Percentiles rank a stretch among this genome's conserved stretches.
phyloP scores from a whole-genome alignment of 2,113 vertebrate species.

The Festucalex cinctus region DNA sequence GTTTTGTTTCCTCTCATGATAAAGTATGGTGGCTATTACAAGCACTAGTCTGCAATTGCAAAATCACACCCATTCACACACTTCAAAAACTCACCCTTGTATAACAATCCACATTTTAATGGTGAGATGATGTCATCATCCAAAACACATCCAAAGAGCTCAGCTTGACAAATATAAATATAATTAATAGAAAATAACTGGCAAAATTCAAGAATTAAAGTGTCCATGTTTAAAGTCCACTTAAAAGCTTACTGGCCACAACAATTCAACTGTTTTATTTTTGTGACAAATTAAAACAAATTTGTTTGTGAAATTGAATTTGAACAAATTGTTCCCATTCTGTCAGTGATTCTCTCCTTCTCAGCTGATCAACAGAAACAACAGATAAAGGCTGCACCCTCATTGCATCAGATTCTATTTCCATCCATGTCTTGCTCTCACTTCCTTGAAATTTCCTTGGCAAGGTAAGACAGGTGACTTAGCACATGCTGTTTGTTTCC shows the following conservation, averaged over 20 bases:
- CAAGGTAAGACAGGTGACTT: constrained; percentile 9
- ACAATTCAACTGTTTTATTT: constrained; percentile 29
- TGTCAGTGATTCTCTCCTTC: constrained; percentile 53
- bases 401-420: constrained; percentile 31
- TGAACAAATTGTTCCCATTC: constrained; percentile 53
- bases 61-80: constrained; percentile 31
- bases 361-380: constrained; percentile 26
- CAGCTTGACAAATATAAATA: constrained; percentile 25
- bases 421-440: not conserved
- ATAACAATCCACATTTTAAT: constrained; percentile 45
- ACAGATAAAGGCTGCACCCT: constrained; percentile 37
- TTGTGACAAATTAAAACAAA: no score
- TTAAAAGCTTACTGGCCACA: constrained; percentile 16
- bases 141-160: constrained; percentile 18
- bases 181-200: not conserved
- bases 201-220: not conserved
- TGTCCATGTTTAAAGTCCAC: not conserved
- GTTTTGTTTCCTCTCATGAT: constrained; percentile 34
- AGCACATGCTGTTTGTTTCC: constrained; percentile 8
- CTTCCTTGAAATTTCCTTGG: constrained; percentile 1
- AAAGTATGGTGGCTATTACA: constrained; percentile 22
- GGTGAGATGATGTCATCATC: constrained; percentile 39
- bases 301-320: constrained; percentile 26
- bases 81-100: constrained; percentile 33
- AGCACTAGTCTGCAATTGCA: constrained; percentile 14